phyloP scores from a whole-genome alignment of 2,113 vertebrate genomes.

The Taxidea taxus region DNA sequence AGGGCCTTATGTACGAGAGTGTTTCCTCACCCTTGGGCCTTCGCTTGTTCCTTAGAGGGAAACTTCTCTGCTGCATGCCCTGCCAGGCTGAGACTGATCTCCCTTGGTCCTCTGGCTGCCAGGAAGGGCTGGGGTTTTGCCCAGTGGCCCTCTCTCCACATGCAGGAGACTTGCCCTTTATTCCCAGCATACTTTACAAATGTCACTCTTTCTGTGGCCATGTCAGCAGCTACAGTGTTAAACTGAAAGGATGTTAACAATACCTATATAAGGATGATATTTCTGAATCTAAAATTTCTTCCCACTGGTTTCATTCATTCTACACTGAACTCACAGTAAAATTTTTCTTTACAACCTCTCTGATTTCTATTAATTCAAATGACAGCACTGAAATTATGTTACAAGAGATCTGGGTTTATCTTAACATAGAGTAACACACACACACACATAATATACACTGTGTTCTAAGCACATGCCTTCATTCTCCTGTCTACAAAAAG shows the following conservation, averaged over 20 bases:
- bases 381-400: background rate
- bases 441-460: too few relatives aligned
- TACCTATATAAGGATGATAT: background rate
- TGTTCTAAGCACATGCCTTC: background rate
- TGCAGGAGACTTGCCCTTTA: background rate
- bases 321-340: background rate
- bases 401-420: background rate
- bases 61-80: background rate
- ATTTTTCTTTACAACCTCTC: background rate
- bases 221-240: background rate
- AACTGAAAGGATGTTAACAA: background rate
- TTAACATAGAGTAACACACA: background rate
- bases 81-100: background rate
- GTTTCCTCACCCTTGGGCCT: background rate
- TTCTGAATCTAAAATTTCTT: background rate
- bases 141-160: background rate
- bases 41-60: background rate
- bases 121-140: background rate
- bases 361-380: background rate
- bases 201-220: background rate
- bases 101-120: background rate
- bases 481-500: background rate
- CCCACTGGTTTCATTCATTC: background rate
- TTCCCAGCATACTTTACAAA: background rate
- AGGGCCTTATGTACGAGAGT: background rate